Conservation (phyloP, 2,888 invertebrate species). For the Gastracanthus pulcherrimus region DNA sequence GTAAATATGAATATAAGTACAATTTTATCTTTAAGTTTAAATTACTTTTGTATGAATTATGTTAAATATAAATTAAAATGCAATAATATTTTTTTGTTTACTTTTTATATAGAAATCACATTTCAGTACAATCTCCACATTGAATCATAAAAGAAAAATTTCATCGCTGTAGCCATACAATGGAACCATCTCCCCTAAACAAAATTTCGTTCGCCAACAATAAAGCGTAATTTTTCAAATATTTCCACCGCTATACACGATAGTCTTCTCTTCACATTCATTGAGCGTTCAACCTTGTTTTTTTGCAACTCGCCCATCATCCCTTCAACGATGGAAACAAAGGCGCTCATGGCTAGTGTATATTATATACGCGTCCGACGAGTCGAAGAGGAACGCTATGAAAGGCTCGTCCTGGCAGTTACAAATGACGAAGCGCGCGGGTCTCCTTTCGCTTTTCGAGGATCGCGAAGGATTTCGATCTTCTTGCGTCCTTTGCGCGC, state of each 20-base stretch:
- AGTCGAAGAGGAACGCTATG: not conserved
- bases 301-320: not conserved
- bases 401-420: conserved; percentile 44
- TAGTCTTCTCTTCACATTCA: not conserved
- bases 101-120: not conserved
- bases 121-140: no score
- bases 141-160: no score
- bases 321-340: conserved; percentile 17
- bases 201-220: not conserved
- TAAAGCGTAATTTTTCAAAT: conserved; percentile 21
- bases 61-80: no score
- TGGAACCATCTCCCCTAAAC: not conserved
- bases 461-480: not conserved
- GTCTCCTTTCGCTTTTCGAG: conserved; percentile 3
- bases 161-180: not conserved
- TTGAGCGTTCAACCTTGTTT: not conserved
- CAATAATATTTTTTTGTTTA: not conserved
- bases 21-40: no score
- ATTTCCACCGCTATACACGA: not conserved
- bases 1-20: no score
- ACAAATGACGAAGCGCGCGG: conserved; percentile 30
- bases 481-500: not conserved
- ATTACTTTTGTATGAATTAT: no score
- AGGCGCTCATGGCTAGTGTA: not conserved
- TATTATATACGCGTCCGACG: not conserved